phyloP scores from a whole-genome alignment of 2,113 vertebrate genomes.

The Tupaia tana region DNA sequence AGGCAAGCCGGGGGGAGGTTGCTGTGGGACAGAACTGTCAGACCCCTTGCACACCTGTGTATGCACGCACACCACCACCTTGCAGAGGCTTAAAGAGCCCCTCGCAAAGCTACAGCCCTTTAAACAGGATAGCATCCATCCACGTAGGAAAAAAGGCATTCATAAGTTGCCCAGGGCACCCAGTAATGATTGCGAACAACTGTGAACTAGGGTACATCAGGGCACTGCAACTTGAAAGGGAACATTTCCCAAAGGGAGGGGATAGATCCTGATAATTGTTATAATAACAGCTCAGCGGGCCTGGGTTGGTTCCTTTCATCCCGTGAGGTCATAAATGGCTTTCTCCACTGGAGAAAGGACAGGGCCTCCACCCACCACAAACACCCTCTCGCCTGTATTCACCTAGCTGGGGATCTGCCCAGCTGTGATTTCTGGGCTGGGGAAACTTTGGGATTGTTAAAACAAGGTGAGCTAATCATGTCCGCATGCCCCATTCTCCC shows the following conservation, averaged over 20 bases:
- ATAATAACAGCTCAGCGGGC: conserved; percentile 79
- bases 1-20: background rate
- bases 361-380: conserved; percentile 78
- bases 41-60: background rate
- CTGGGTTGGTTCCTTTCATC: conserved; percentile 80
- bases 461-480: conserved; percentile 70
- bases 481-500: conserved; percentile 35
- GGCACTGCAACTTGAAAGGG: conserved; percentile 77
- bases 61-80: background rate
- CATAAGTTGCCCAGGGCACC: conserved; percentile 68
- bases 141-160: conserved; percentile 48
- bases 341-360: conserved; percentile 80
- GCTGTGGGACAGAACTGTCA: background rate
- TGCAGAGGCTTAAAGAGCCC: background rate
- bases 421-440: conserved; percentile 71
- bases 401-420: conserved; percentile 67
- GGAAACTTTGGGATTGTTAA: conserved; percentile 66
- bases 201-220: conserved; percentile 64
- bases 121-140: conserved; percentile 53
- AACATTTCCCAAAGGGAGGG: conserved; percentile 75
- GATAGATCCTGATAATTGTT: conserved; percentile 80
- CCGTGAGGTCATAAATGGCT: conserved; percentile 81
- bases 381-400: conserved; percentile 52
- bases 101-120: conserved; percentile 31
- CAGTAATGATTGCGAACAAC: conserved; percentile 57